A percentile compares a stretch with the other conserved stretches of the same genome.
These are phyloP conservation scores for Copidosoma aretas DNA, from an alignment of 2,888 invertebrate species.

Conservation along the genomic window DNA sequence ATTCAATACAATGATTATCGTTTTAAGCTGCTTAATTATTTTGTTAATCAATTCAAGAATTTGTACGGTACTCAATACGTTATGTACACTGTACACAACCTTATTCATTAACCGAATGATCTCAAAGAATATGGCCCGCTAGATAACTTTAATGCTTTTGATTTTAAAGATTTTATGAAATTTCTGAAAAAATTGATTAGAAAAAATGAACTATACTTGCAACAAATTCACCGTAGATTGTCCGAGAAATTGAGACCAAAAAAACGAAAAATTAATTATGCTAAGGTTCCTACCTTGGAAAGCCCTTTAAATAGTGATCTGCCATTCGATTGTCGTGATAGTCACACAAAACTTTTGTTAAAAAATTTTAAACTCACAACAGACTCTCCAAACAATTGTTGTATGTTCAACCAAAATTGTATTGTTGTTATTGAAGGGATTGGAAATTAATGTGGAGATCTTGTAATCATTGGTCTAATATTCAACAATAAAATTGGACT, in stretches of 20 bases:
- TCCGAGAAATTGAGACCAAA: neutral
- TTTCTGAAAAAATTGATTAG: constrained; percentile 16
- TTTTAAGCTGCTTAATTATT: neutral
- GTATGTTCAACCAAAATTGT: no score
- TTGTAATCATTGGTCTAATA: no score
- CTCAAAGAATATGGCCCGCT: constrained; percentile 23
- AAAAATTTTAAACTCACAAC: no score
- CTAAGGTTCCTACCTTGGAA: no score
- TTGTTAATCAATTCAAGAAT: neutral
- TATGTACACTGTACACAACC: constrained; percentile 13
- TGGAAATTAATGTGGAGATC: no score
- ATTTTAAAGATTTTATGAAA: constrained; percentile 32
- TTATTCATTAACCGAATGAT: constrained; percentile 21
- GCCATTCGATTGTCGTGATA: no score
- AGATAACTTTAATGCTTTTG: constrained; percentile 30
- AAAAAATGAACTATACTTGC: constrained; percentile 11
- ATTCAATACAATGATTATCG: neutral
- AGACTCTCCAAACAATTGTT: no score
- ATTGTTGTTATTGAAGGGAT: no score
- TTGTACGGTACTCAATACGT: constrained; percentile 9
- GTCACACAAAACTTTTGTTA: no score
- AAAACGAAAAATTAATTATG: no score
- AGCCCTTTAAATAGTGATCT: no score
- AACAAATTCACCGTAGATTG: constrained; percentile 19
- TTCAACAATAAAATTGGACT: no score